Percentiles rank a stretch among this genome's conserved stretches.
phyloP scores from a whole-genome alignment of 2,797 vertebrate genomes.

The Halcyon smyrnensis region DNA sequence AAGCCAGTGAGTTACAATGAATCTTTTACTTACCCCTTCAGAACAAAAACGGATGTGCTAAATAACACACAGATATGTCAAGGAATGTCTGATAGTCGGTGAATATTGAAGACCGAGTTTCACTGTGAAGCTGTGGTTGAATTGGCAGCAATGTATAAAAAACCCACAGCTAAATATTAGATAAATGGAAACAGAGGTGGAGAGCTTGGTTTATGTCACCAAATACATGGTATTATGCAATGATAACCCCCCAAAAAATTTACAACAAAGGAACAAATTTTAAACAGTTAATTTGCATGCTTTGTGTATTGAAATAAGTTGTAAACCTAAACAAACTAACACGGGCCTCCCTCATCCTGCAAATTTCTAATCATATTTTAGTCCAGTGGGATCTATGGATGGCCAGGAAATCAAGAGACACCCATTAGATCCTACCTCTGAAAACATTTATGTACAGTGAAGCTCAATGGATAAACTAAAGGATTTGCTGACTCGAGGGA shows the following conservation, averaged over 20 bases:
- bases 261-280: neutral
- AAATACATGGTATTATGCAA: neutral
- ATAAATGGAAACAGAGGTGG: neutral
- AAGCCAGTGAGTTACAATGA: conserved; percentile 51
- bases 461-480: neutral
- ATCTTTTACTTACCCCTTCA: conserved; percentile 20
- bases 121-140: neutral
- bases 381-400: neutral
- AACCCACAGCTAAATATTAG: neutral
- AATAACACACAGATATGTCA: neutral
- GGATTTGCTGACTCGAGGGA: neutral
- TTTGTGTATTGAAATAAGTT: neutral
- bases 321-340: neutral
- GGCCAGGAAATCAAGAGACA: neutral
- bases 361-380: neutral
- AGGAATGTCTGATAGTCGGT: neutral
- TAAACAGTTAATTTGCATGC: neutral
- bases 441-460: neutral
- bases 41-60: conserved; percentile 58
- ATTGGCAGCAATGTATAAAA: neutral
- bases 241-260: neutral
- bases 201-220: neutral
- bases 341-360: neutral
- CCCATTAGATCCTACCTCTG: neutral
- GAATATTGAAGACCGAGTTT: conserved; percentile 44